Base-by-base conservation (phyloP, 35 echinoderm and acorn worm genomes). In the Holothuria glaberrima region DNA sequence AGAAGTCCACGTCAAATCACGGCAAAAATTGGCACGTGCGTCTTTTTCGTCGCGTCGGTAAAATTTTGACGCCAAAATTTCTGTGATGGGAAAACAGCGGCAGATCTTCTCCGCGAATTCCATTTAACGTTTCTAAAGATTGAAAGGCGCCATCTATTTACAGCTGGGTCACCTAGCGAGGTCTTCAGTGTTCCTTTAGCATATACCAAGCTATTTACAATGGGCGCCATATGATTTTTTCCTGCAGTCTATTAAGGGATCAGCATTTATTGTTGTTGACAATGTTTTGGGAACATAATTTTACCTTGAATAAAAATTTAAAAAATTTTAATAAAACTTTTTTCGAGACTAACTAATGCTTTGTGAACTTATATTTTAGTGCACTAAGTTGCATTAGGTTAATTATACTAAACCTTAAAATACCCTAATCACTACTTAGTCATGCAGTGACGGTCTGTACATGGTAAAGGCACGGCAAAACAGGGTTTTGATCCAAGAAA, bases 81-180 rank as follows among this genome's bases (percentile, higher is more conserved):
- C 34, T 59, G 57, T 33, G 26, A 58, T 13, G 31, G 20, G 61
- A 24, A 22, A 48, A 25, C 80, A 78, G 33, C 56, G 14, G 54
- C 13, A 81, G 28, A 31, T 59, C 31, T 6, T 61, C 32, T 25
- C 12, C 52, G 16, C 3, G 29, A 57, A 48, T 18, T 31, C 28
- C 22, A 31, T 62, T 63, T 63, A 22, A 21, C 9, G 19, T 61
- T 84, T 59, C 29, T 28, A 84, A 84, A 84, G 80, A 61, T 33
- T 84, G 80, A 84, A 84, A 84, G 80, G 80, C 80, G 80, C 80
- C 80, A 84, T 84, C 80, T 84, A 84, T 84, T 84, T 84, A 84
- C 80, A 20, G 80, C 25, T 84, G 58, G 80, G 59, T 84, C 59
- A 48, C 26, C 27, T n/a, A 78, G 29, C 9, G 30, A 35, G 74